phyloP scores from a whole-genome alignment of 2,113 vertebrate genomes.

The Malaclemys terrapin region DNA sequence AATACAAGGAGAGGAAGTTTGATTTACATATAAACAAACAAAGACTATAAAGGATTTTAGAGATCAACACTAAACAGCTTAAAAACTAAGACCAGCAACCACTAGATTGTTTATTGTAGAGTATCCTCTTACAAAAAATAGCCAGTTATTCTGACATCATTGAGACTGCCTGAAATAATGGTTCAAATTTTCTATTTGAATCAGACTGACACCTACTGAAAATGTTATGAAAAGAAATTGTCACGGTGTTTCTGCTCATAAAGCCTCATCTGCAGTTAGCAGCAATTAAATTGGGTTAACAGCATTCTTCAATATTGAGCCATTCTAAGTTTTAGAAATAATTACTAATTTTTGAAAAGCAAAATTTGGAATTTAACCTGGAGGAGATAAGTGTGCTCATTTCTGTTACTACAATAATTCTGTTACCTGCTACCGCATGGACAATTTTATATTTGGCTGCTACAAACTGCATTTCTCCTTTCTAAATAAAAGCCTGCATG shows the following conservation, averaged over 20 bases:
- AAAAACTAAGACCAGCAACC: background rate
- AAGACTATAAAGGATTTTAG: background rate
- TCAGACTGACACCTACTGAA: background rate
- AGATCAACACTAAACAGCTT: background rate
- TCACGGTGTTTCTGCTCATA: background rate
- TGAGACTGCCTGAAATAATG: background rate
- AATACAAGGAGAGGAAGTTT: background rate
- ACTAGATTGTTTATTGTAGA: background rate
- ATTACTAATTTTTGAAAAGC: background rate
- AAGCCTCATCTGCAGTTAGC: background rate
- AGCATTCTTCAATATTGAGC: background rate
- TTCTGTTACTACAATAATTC: background rate
- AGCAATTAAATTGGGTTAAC: background rate
- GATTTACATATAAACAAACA: background rate
- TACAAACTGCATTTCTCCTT: background rate
- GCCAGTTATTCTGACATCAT: background rate
- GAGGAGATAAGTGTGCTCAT: background rate
- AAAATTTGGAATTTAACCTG: background rate
- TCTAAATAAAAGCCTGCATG: background rate
- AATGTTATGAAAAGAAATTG: background rate
- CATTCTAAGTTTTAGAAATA: background rate
- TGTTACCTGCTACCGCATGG: background rate
- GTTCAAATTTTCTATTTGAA: background rate
- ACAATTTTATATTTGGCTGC: background rate
- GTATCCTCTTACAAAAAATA: background rate